Evolutionary conservation across 2,797 vertebrate genomes (phyloP).

Genomic region (Micropoecilia bifurca): DNA sequence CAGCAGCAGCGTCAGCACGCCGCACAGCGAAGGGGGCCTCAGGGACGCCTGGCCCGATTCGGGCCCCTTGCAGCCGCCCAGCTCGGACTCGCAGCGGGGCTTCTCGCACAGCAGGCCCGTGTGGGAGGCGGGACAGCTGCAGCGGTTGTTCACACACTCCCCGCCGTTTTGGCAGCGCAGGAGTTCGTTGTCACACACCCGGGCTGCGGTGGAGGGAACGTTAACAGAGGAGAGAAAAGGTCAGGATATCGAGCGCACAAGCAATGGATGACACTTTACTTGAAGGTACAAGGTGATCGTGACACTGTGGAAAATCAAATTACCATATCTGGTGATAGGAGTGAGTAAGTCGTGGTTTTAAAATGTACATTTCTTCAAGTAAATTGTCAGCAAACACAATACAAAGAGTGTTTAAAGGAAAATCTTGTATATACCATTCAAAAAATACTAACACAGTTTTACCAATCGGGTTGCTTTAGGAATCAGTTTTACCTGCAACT

Average conservation of each 20-base stretch:
- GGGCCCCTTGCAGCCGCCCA: conserved; percentile 82
- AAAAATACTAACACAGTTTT: not conserved
- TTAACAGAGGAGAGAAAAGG: conserved; percentile 45
- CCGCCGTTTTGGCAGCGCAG: conserved; percentile 97
- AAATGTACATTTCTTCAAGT: not conserved
- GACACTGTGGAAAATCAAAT: no score
- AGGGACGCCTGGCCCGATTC: conserved; percentile 71
- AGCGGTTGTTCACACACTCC: conserved; percentile 90
- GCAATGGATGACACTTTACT: conserved; percentile 34
- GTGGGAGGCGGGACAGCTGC: conserved; percentile 87
- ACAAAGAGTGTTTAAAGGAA: not conserved
- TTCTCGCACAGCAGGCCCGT: conserved; percentile 94
- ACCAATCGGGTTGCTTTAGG: not conserved
- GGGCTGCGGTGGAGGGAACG: conserved; percentile 81
- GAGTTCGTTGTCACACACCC: conserved; percentile 94
- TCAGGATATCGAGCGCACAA: conserved; percentile 40
- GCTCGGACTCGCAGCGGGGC: conserved; percentile 85
- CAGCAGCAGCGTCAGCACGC: conserved; percentile 65
- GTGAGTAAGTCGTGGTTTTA: not conserved
- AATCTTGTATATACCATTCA: not conserved
- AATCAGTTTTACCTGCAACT: no score
- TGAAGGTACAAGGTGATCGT: conserved; percentile 15
- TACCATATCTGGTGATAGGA: not conserved
- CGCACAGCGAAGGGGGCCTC: conserved; percentile 24
- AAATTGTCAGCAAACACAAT: not conserved